Base-by-base conservation (phyloP, 2,797 vertebrate genomes). In the Eospalax fontanierii region DNA sequence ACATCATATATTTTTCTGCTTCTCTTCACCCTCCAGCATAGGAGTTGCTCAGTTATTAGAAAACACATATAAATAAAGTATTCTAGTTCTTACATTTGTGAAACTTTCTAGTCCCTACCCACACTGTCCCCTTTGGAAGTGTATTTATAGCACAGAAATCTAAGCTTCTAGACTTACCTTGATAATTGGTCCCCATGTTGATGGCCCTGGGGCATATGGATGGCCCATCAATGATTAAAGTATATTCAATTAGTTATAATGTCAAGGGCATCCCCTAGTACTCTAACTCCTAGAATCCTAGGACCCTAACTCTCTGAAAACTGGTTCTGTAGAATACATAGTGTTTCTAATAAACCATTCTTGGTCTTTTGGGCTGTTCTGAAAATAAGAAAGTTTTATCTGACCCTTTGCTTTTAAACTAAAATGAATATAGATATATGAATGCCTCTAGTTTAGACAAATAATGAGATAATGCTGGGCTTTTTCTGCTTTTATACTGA, bases 121-220 rank as follows among this genome's bases (percentile, higher is more conserved):
- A 40, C n/a, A 30, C 8, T 87, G 83, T 80, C 65, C 89, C 73
- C 91, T 19, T 9, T 54, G 84, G 71, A 91, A 83, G 59, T 75
- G 21, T 91, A 89, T 94, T 95, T 95, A 89, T 93, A 96, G 76
- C 59, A 33, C 68, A 38, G 68, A 89, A 87, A 80, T 65, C 91
- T 63, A 89, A 94, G 95, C 79, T 88, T 92, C 65, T 61, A 28
- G 18, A 91, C 68, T 89, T 91, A 75, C 89, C 76, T 96, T 81
- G 82, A 50, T 96, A 95, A 96, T 92, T 96, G 96, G 95, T 95
- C 90, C 91, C 95, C 61, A 35, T 61, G 91, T 94, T 96, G 97
- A 92, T 95, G 87, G 87, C 91, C 90, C 66, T 87, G n/a, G 88
- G 66, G 61, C 57, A 22, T 21, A n/a, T 24, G 8, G 61, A 75